Evolutionary conservation across 2,888 invertebrate species (phyloP), one percentile per base, ranked within the genome.

Genomic region (Myathropa florea): DNA sequence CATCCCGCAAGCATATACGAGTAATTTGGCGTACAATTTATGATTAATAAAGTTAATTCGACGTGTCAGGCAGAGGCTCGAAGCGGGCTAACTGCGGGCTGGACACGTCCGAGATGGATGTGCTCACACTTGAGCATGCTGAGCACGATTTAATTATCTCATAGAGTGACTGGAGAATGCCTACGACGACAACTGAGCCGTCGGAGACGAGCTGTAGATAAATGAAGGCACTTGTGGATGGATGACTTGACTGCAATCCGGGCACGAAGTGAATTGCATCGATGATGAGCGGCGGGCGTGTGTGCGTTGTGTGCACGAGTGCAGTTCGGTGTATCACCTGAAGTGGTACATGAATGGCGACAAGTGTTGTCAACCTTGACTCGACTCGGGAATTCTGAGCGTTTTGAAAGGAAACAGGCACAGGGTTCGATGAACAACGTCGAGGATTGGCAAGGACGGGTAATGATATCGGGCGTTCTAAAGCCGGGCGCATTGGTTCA

Each of bases 31-130:
- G 18, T 61, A 63, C 70, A 36, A 77, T 77, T 77, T 70, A 77
- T 70, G 68, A 70, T 77, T 70, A 70, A 77, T 77, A 70, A 55
- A 77, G 23, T 26, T 55, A 61, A 77, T 63, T 77, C 77, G 70
- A 63, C 77, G 30, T 70, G 68, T 70, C 68, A 55, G 68, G 36
- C 77, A 77, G 77, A 36, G 68, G 30, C 77, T 77, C 60, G 77
- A 77, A 55, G 53, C 55, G 12, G 63, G 2, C n/a, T 53, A 59
- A 18, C 46, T 46, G 46, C 46, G 46, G 46, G 46, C 18, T 18
- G 18, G n/a, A 18, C 46, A 46, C 46, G 46, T 18, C 46, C 46
- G 46, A 18, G 18, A 7, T 46, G 46, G 18, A 46, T 46, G 46
- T 46, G 46, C 46, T 18, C 46, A 7, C 18, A 46, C 46, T 46